phyloP scores from a whole-genome alignment of 2,888 invertebrate species.

The Ecliptopera silaceata region DNA sequence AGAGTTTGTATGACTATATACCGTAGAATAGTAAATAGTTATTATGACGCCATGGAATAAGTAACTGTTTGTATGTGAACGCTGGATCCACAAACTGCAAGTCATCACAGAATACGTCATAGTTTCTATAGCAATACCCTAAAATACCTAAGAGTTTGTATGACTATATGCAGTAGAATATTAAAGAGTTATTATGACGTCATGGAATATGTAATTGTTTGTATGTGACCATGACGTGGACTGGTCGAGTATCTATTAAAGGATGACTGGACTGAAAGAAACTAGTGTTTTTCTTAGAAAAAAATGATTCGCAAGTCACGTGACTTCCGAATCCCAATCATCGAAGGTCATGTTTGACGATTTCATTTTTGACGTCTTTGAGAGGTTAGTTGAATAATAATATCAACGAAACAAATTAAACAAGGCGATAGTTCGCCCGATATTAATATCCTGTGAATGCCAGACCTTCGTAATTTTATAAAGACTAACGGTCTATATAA shows the following conservation, averaged over 20 bases:
- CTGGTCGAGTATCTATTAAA: not conserved
- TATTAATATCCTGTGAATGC: too few species aligned
- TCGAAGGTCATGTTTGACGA: too few species aligned
- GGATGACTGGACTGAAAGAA: not conserved
- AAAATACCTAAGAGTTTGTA: constrained; percentile 11
- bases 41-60: not conserved
- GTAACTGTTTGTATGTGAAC: constrained; percentile 25
- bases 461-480: too few species aligned
- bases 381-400: too few species aligned
- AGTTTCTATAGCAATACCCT: too few species aligned
- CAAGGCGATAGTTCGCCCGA: too few species aligned
- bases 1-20: constrained; percentile 1
- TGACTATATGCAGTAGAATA: not conserved
- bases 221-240: not conserved
- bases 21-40: constrained; percentile 1
- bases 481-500: too few species aligned
- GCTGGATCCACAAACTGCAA: constrained; percentile 39
- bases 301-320: not conserved
- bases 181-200: not conserved
- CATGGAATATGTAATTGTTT: not conserved
- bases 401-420: too few species aligned
- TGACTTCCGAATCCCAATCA: too few species aligned
- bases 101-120: constrained; percentile 31
- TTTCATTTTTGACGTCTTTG: too few species aligned
- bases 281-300: not conserved